These are phyloP conservation scores for Ancistrus triradiatus DNA, from an alignment of 2,113 vertebrate genomes.

Conservation along the genomic window DNA sequence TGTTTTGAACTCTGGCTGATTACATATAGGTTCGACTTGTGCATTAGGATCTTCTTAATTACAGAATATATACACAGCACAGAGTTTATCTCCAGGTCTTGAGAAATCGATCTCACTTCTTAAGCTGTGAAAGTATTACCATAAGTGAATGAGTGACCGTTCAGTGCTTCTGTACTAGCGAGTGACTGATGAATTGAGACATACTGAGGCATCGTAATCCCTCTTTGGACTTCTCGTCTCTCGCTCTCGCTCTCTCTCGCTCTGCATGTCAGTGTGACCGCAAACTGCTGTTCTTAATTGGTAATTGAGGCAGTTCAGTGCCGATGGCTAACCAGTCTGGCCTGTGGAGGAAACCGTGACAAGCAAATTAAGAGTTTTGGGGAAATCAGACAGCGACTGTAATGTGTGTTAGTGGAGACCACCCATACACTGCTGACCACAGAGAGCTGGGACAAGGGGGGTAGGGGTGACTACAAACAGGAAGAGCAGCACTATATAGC, in stretches of 20 bases:
- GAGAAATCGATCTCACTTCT: no score
- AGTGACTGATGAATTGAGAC: conserved; percentile 2
- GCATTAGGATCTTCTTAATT: no score
- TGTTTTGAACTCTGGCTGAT: no score
- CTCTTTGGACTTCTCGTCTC: conserved; percentile 2
- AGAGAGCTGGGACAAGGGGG: no score
- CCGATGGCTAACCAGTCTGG: conserved; percentile 65
- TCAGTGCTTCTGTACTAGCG: no score
- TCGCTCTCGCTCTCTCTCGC: conserved; percentile 5
- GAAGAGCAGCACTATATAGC: conserved; percentile 19
- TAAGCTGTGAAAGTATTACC: no score
- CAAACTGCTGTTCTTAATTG: conserved; percentile 64
- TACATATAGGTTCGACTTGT: no score
- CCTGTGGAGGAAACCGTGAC: conserved; percentile 64
- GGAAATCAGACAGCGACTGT: conserved; percentile 56
- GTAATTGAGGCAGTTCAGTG: conserved; percentile 57
- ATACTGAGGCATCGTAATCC: background rate
- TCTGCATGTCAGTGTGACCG: conserved; percentile 33
- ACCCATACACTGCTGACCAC: conserved; percentile 61
- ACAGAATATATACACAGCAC: no score
- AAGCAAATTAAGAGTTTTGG: conserved; percentile 65
- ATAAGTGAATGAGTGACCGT: no score
- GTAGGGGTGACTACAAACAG: conserved; percentile 32
- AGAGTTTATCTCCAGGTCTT: no score
- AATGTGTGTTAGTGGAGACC: conserved; percentile 59